These are phyloP conservation scores for Ectemnius cavifrons DNA, from an alignment of 2,888 invertebrate species.

Conservation along the genomic window DNA sequence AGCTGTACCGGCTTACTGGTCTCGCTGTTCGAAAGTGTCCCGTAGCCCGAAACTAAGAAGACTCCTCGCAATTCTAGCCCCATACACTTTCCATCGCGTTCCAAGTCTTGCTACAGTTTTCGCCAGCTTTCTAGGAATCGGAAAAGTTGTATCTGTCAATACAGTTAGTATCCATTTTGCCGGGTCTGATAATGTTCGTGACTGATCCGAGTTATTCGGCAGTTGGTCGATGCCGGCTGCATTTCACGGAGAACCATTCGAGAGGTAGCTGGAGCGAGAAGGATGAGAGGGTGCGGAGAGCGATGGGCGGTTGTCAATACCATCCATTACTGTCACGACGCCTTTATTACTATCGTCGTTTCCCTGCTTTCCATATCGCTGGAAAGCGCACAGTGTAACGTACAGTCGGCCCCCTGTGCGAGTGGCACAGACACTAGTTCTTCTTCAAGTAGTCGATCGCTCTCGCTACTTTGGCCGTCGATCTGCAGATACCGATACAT, in stretches of 20 bases:
- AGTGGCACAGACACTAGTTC: constrained; percentile 31
- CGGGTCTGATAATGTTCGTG: no score
- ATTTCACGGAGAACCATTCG: neutral
- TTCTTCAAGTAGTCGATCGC: constrained; percentile 10
- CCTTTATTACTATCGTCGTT: constrained; percentile 54
- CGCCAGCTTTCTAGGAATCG: constrained; percentile 38
- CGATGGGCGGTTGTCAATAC: constrained; percentile 53
- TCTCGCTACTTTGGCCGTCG: constrained; percentile 27
- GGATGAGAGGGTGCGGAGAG: neutral
- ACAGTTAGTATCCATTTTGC: no score
- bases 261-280: neutral
- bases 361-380: constrained; percentile 41
- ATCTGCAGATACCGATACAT: constrained; percentile 21
- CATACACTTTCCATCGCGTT: constrained; percentile 66
- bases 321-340: constrained; percentile 58
- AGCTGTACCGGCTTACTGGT: constrained; percentile 66
- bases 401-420: constrained; percentile 20
- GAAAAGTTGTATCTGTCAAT: no score
- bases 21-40: no score
- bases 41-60: no score
- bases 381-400: constrained; percentile 27
- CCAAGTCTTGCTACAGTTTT: constrained; percentile 52
- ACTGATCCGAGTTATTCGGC: neutral
- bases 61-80: constrained; percentile 67
- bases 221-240: constrained; percentile 1